Evolutionary conservation across 1,140 invertebrate genomes (phyloP), one percentile per base, ranked within the genome.

Genomic region (Nomia melanderi): DNA sequence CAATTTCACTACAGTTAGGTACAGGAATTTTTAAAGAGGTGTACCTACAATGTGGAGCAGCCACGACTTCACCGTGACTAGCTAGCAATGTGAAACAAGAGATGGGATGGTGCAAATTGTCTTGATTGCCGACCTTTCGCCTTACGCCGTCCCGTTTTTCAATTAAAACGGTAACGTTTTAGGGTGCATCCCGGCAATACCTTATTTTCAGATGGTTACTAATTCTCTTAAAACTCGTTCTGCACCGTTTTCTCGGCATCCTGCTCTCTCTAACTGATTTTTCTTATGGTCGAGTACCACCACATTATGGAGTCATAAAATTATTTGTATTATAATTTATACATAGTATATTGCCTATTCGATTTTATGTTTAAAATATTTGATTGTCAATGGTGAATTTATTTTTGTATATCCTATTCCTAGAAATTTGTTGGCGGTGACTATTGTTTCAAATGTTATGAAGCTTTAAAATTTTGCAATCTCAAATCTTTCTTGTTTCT

Each of bases 1-100:
- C 71, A 81, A 86, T 85, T 77, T 63, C 20, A 56, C 25, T 79
- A 79, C 71, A 77, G 71, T 79, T 84, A 84, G 77, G 79, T 79
- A 17, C 3, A 11, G n/a, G 53, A 54, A 70, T 50, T 80, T 83
- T 77, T 77, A n/a, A 76, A 69, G 59, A 74, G 64, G 54, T n/a
- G n/a, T 74, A 50, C 47, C 27, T 59, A 81, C 39, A 77, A 78
- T 81, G 27, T 74, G 11, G 71, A 81, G 60, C 62, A 72, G 77
- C 78, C 39, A 78, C 69, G 31, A 20, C 0, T 25, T 12, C 25
- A 29, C 23, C 1, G 23, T 41, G 14, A 36, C 8, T 1, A 36
- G 5, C 25, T 8, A 12, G 56, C 17, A 60, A 39, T 47, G 5
- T 20, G 17, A n/a, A 17, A 36, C 8, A 69, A 39, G n/a, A 7